Evolutionary conservation across 1,140 invertebrate genomes (phyloP), one percentile per base, ranked within the genome.

Genomic region (Uloborus diversus): DNA sequence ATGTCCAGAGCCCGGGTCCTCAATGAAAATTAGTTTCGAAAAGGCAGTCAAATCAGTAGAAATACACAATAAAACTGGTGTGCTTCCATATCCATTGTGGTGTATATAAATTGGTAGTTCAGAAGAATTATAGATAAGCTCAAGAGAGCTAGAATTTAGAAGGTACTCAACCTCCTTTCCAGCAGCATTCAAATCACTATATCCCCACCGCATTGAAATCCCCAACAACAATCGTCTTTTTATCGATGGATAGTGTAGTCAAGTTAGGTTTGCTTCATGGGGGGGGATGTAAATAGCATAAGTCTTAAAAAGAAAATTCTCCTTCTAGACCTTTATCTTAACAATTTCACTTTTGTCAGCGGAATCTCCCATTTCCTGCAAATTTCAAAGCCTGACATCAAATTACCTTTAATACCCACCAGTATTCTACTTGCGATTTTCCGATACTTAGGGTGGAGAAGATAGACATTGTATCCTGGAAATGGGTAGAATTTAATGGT

Each of bases 141-240:
- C 69, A 47, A 59, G 32, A 20, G 51, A 20, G 27, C 14, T n/a
- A 11, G 66, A 56, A 35, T 35, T 56, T n/a, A 70, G n/a, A 42
- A 71, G 69, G 11, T 71, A 51, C 30, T 59, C 51, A 71, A 71
- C 53, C 25, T 71, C 69, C 53, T 42, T 11, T 42, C 69, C 69
- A 33, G 69, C 56, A 17, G 53, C 53, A 42, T 71, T 71, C 17
- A 14, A 20, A 30, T 71, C n/a, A 11, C 17, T 57, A 61, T 71
- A 59, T 35, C 69, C 53, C 33, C 69, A 71, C 20, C 53, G 62
- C 62, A 65, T 65, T 33, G 1, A 65, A 65, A 42, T 65, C 35
- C 7, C 30, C 62, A 14, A 65, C 37, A 13, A 65, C 20, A 20
- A 42, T 65, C 13, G 32, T 65, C 25, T 65, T 65, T 65, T 42